These are phyloP conservation scores for Pachydiplax longipennis DNA, from an alignment of 2,888 invertebrate species.

Conservation along the genomic window DNA sequence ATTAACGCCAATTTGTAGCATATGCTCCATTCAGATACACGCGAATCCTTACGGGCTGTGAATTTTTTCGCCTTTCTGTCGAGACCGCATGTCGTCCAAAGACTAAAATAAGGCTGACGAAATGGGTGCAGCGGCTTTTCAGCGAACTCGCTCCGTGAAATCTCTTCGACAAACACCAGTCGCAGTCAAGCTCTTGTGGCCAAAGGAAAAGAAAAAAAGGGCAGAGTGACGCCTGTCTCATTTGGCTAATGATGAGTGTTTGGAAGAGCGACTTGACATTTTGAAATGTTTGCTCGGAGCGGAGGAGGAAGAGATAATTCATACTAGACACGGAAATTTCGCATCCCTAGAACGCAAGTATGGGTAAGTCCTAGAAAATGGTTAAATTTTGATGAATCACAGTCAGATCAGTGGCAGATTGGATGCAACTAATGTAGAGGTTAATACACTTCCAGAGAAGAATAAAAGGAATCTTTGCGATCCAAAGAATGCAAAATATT, in stretches of 20 bases:
- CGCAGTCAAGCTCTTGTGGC: not conserved
- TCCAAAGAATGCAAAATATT: no score
- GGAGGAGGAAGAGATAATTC: not conserved
- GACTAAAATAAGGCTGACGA: slow-evolving; percentile 29
- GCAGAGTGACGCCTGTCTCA: not conserved
- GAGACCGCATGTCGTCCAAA: not conserved
- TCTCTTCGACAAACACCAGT: slow-evolving; percentile 13
- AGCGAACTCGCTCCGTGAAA: not conserved
- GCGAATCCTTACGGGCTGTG: not conserved
- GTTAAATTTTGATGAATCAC: no score
- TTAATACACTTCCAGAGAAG: no score
- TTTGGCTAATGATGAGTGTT: slow-evolving; percentile 19
- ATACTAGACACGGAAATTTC: not conserved
- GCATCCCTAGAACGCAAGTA: no score
- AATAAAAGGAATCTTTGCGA: no score
- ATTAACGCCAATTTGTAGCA: not conserved
- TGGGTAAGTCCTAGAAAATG: no score
- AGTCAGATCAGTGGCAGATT: no score
- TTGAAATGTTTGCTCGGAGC: slow-evolving; percentile 13
- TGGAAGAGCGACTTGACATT: slow-evolving; percentile 21
- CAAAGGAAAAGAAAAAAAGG: not conserved
- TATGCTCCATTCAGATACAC: not conserved
- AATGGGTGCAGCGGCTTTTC: not conserved
- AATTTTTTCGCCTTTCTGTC: not conserved
- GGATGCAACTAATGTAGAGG: no score